These are phyloP conservation scores for Atherix ibis DNA, from an alignment of 2,888 invertebrate genomes.

Conservation along the genomic window DNA sequence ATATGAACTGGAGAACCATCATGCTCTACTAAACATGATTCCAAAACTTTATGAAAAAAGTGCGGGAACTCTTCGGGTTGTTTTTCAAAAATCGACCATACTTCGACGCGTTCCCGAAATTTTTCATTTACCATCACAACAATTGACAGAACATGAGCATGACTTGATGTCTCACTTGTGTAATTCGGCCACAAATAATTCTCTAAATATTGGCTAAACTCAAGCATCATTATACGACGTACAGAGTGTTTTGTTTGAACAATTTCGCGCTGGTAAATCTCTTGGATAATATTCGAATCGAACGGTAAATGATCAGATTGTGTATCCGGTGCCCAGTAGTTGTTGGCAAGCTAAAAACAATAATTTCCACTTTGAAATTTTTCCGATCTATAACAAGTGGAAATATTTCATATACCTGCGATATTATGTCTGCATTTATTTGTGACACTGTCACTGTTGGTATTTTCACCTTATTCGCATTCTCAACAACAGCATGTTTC, in stretches of 20 bases:
- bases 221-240: conserved; percentile 86
- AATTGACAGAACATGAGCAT: conserved; percentile 89
- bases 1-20: conserved; percentile 30
- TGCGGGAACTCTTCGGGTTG: conserved; percentile 59
- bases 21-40: conserved; percentile 44
- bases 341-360: conserved; percentile 60
- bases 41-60: conserved; percentile 69
- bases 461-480: conserved; percentile 15
- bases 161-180: conserved; percentile 50
- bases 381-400: background rate
- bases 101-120: conserved; percentile 88
- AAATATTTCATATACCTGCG: conserved; percentile 44
- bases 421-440: conserved; percentile 78
- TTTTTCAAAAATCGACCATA: conserved; percentile 85
- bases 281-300: conserved; percentile 66
- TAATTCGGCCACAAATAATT: conserved; percentile 96
- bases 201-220: conserved; percentile 95
- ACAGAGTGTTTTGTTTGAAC: conserved; percentile 65
- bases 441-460: conserved; percentile 57
- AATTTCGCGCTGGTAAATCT: conserved; percentile 79
- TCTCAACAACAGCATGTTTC: conserved; percentile 10
- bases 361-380: background rate
- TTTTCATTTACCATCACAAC: conserved; percentile 99
- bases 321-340: conserved; percentile 86
- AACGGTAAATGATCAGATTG: conserved; percentile 53